A percentile compares a stretch with the other conserved stretches of the same genome.
Evolutionary conservation across 1,140 invertebrate species (phyloP).

Genomic region (Harpegnathos saltator): DNA sequence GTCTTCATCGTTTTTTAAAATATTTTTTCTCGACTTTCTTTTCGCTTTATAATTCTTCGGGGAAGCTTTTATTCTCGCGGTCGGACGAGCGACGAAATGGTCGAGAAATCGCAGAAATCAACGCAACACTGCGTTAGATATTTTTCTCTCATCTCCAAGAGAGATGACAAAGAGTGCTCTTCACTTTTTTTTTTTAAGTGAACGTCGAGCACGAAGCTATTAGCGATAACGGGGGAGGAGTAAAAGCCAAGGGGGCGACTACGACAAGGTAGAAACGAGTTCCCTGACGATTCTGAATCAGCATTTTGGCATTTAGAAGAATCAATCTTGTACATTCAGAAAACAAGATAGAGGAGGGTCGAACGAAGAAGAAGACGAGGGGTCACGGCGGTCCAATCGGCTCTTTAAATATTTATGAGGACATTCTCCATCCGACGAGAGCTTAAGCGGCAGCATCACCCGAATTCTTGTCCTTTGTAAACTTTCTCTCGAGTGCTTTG

Average conservation of each 20-base stretch:
- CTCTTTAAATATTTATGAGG: constrained; percentile 70
- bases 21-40: too few species aligned
- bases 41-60: not conserved
- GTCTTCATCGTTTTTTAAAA: too few species aligned
- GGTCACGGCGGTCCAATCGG: constrained; percentile 46
- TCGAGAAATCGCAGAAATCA: not conserved
- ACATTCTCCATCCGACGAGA: constrained; percentile 53
- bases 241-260: not conserved
- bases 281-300: constrained; percentile 1
- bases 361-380: constrained; percentile 34
- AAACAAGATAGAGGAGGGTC: constrained; percentile 9
- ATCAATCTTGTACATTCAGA: constrained; percentile 14
- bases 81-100: not conserved
- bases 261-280: constrained; percentile 3
- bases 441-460: constrained; percentile 55
- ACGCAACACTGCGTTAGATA: not conserved
- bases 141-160: not conserved
- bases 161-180: constrained; percentile 1
- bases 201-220: constrained; percentile 23
- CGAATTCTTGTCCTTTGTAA: constrained; percentile 72
- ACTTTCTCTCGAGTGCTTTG: constrained; percentile 55
- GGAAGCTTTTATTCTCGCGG: not conserved
- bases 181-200: not conserved
- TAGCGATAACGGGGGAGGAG: not conserved
- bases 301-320: constrained; percentile 36